Evolutionary conservation across 2,113 vertebrate genomes (phyloP), one percentile per base, ranked within the genome.

Genomic region (Axis porcinus): DNA sequence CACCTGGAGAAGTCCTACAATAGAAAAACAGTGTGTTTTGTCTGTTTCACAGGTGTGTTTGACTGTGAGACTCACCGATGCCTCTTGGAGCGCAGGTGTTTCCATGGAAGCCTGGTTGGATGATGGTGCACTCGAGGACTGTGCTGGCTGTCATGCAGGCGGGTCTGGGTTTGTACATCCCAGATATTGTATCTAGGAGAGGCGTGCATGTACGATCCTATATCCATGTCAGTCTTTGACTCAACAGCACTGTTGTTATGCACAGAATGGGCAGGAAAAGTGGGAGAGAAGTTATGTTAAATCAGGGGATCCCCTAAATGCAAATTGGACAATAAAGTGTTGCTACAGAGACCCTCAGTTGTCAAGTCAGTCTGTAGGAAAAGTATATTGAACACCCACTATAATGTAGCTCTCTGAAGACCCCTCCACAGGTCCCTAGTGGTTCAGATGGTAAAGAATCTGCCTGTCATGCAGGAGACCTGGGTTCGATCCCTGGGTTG

Each of bases 151-250:
- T 58, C 36, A 70, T 40, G 62, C 28, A 33, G 23, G 92, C 25
- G 9, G 13, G 17, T 47, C 36, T 93, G 86, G 36, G 25, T 43
- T 30, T 95, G 2, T 9, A 82, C 23, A 36, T 45, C 54, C 16
- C n/a, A 47, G 23, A 76, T 1, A 23, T 79, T 86, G 13, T 28
- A 21, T 60, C 23, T 43, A n/a, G 36, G 45, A 57, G 47, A 57
- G 23, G 7, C 14, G 1, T 25, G 30, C 12, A 11, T 14, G 13
- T 43, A 45, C 0, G 0, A 40, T 55, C 6, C 70, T 83, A 19
- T 76, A 57, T 58, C n/a, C 54, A 11, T 91, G 43, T 91, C n/a
- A 55, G 89, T 82, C 28, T 57, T 12, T 45, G 60, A 94, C 62
- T 92, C 43, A 60, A 43, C 15, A 57, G 30, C 55, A 83, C 64